Conservation (phyloP, 2,113 vertebrate genomes). For the Neodontobutis hainanensis region DNA sequence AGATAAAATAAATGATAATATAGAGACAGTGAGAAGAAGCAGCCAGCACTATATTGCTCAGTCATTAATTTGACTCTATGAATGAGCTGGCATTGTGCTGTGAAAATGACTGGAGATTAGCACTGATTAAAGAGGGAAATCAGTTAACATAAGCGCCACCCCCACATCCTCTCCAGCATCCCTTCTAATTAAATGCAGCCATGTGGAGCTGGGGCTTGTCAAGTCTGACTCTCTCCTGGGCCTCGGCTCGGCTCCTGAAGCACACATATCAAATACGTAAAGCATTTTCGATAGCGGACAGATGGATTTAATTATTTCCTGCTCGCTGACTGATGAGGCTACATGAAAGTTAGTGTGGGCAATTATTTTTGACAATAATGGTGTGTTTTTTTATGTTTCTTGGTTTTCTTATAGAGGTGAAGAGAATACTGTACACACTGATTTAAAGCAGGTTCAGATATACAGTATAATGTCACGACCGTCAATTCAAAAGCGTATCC, state of each 20-base stretch:
- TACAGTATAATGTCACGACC: not conserved
- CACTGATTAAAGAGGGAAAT: slow-evolving; percentile 89
- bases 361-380: slow-evolving; percentile 71
- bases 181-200: slow-evolving; percentile 97
- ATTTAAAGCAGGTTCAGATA: not conserved
- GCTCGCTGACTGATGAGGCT: slow-evolving; percentile 68
- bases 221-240: slow-evolving; percentile 79
- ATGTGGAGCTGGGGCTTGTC: slow-evolving; percentile 88
- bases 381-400: slow-evolving; percentile 24
- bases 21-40: slow-evolving; percentile 25
- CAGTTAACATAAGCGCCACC: slow-evolving; percentile 89
- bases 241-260: slow-evolving; percentile 56
- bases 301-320: slow-evolving; percentile 76
- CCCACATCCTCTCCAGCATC: slow-evolving; percentile 82
- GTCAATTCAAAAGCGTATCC: not conserved
- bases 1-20: slow-evolving; percentile 59
- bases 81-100: slow-evolving; percentile 65
- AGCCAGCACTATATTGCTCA: slow-evolving; percentile 56
- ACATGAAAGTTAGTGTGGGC: slow-evolving; percentile 59
- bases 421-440: not conserved
- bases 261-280: slow-evolving; percentile 73
- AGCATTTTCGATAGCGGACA: slow-evolving; percentile 70
- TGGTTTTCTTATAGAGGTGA: not conserved
- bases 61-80: slow-evolving; percentile 70
- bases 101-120: slow-evolving; percentile 75